Conservation (phyloP, 2,113 vertebrate species). For the Eptesicus fuscus region DNA sequence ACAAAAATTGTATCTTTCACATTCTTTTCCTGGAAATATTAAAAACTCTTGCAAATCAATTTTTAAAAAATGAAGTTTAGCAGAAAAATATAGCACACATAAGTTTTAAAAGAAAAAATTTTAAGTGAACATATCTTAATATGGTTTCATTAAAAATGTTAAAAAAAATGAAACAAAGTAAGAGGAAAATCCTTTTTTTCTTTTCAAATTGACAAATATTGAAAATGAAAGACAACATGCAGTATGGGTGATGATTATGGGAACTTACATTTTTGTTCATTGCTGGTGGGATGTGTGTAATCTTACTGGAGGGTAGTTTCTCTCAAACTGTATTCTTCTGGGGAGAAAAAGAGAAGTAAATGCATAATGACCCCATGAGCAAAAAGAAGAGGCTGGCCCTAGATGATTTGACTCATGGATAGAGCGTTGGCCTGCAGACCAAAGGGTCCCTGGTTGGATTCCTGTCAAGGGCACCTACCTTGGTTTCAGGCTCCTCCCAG, state of each 20-base stretch:
- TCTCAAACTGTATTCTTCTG: not conserved
- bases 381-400: not conserved
- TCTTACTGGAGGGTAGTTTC: not conserved
- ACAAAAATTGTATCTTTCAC: not conserved
- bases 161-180: not conserved
- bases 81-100: not conserved
- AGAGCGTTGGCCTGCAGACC: too few species aligned
- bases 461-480: too few species aligned
- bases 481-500: too few species aligned
- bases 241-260: not conserved
- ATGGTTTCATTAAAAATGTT: not conserved
- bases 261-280: not conserved
- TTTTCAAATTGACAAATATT: not conserved
- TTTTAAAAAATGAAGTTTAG: not conserved
- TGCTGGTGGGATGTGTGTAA: not conserved
- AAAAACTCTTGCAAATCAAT: not conserved
- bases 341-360: not conserved
- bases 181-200: not conserved
- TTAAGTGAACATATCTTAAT: not conserved
- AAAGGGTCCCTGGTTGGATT: too few species aligned
- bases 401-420: too few species aligned
- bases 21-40: not conserved
- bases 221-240: not conserved
- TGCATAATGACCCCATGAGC: not conserved
- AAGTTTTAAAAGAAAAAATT: not conserved